phyloP scores from a whole-genome alignment of 2,888 invertebrate genomes.

The Cyaniris semiargus region DNA sequence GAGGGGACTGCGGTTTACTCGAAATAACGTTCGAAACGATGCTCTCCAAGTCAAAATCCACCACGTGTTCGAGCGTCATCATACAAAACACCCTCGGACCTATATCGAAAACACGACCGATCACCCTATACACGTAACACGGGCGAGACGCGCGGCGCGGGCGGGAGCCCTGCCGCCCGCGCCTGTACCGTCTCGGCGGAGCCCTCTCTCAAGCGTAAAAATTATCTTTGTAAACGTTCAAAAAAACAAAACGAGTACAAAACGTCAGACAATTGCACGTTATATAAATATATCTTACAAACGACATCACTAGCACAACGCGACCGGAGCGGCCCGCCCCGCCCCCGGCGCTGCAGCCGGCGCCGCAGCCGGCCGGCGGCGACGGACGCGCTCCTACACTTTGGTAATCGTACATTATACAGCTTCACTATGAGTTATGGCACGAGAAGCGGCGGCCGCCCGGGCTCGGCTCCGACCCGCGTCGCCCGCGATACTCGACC shows the following conservation, averaged over 20 bases:
- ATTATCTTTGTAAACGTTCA: constrained; percentile 41
- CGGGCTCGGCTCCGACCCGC: neutral
- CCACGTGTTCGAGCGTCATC: constrained; percentile 36
- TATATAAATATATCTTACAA: constrained; percentile 38
- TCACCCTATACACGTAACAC: constrained; percentile 40
- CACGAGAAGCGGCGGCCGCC: constrained; percentile 17
- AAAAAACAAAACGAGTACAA: constrained; percentile 42
- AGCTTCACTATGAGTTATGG: constrained; percentile 12
- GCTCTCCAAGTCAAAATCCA: constrained; percentile 19
- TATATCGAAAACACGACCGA: constrained; percentile 33
- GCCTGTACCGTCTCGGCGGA: constrained; percentile 66
- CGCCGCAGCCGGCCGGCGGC: neutral
- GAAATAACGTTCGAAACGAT: neutral
- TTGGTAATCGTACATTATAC: constrained; percentile 4
- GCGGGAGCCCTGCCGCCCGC: constrained; percentile 68
- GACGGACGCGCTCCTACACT: neutral
- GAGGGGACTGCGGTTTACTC: neutral
- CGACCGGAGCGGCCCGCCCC: neutral
- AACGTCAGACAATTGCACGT: constrained; percentile 36
- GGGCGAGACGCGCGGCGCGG: constrained; percentile 57
- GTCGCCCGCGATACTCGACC: neutral
- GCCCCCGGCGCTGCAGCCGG: neutral
- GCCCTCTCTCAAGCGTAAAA: constrained; percentile 69
- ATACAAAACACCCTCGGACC: constrained; percentile 35
- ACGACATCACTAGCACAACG: constrained; percentile 34